These are phyloP conservation scores for Vidua chalybeata DNA, from an alignment of 2,113 vertebrate species.

Conservation along the genomic window DNA sequence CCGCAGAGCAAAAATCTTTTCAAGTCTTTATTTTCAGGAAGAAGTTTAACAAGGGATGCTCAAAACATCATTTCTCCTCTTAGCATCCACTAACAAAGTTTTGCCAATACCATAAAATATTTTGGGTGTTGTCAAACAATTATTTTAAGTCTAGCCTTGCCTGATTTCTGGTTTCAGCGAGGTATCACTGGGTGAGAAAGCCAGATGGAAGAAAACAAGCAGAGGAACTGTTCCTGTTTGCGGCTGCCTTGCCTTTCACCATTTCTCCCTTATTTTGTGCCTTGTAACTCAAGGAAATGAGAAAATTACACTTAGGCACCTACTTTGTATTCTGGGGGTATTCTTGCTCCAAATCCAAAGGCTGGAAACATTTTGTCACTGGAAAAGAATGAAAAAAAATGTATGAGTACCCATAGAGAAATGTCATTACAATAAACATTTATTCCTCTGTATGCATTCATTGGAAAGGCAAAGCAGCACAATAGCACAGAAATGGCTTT, in stretches of 20 bases:
- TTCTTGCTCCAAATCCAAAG: slow-evolving; percentile 94
- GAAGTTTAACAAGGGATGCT: not conserved
- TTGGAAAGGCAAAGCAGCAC: not conserved
- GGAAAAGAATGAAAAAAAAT: slow-evolving; percentile 60
- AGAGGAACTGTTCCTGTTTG: not conserved
- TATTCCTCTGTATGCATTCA: not conserved
- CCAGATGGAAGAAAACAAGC: not conserved
- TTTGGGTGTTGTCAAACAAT: not conserved
- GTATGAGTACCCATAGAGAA: not conserved
- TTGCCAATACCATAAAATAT: not conserved
- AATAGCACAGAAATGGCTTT: not conserved
- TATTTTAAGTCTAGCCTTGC: not conserved
- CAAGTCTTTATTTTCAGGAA: not conserved
- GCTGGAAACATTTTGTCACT: slow-evolving; percentile 99
- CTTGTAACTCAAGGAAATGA: not conserved
- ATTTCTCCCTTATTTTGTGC: not conserved
- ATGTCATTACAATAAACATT: not conserved
- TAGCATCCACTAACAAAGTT: not conserved
- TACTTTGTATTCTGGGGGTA: slow-evolving; percentile 97
- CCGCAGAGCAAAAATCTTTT: not conserved
- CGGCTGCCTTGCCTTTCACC: not conserved
- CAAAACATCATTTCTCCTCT: not conserved
- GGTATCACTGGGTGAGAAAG: not conserved
- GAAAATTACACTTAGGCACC: slow-evolving; percentile 43
- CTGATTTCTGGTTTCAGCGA: not conserved